phyloP scores from a whole-genome alignment of 1,140 invertebrate genomes.

The Philotrypesis tridentata region DNA sequence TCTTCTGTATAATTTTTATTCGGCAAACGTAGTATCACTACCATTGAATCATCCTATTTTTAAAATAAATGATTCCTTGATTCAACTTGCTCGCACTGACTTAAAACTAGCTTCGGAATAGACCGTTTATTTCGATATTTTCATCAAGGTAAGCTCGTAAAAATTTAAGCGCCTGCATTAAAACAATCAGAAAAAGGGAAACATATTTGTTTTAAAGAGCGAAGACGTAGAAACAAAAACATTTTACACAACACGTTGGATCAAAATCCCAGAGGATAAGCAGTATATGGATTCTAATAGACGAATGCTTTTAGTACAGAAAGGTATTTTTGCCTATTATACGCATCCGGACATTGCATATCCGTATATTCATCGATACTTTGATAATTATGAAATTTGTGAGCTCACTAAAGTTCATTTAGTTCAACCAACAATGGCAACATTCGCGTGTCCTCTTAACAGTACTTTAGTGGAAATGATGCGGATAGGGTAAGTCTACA shows the following conservation, averaged over 20 bases:
- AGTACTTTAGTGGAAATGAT: slow-evolving; percentile 53
- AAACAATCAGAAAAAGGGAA: neutral
- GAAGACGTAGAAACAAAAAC: slow-evolving; percentile 41
- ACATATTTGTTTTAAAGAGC: neutral
- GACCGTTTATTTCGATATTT: slow-evolving; percentile 59
- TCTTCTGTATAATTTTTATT: slow-evolving; percentile 66
- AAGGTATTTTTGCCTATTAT: slow-evolving; percentile 53
- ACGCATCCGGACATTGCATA: slow-evolving; percentile 51
- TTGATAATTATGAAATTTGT: slow-evolving; percentile 52
- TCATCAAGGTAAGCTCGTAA: slow-evolving; percentile 58
- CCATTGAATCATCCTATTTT: slow-evolving; percentile 62
- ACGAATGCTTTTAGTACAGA: slow-evolving; percentile 43
- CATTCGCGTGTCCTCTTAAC: slow-evolving; percentile 44
- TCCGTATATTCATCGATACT: slow-evolving; percentile 50
- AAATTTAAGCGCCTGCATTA: neutral
- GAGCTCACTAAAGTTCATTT: slow-evolving; percentile 54
- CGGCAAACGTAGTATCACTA: slow-evolving; percentile 63
- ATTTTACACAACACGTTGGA: slow-evolving; percentile 36
- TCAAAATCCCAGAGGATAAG: slow-evolving; percentile 42
- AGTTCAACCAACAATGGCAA: slow-evolving; percentile 16
- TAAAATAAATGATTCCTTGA: slow-evolving; percentile 66
- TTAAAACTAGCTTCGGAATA: slow-evolving; percentile 60
- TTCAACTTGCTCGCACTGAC: slow-evolving; percentile 56
- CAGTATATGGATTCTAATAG: slow-evolving; percentile 38
- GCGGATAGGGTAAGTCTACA: slow-evolving; percentile 50